These are phyloP conservation scores for Desoria tigrina DNA, from an alignment of 2,888 invertebrate species.

Conservation along the genomic window DNA sequence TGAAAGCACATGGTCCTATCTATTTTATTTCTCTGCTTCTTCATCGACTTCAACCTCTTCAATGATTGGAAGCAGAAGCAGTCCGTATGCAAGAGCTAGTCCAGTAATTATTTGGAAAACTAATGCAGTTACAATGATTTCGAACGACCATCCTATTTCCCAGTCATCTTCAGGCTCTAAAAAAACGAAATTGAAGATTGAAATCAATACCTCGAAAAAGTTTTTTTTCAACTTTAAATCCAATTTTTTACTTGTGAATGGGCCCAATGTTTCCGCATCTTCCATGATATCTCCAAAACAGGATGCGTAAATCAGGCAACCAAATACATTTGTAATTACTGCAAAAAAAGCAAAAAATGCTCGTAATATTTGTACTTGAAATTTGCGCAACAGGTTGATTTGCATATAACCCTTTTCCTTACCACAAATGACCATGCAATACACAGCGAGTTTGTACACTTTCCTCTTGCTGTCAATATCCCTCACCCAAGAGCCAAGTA, in stretches of 20 bases:
- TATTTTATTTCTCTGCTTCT: conserved; percentile 8
- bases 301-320: conserved; percentile 36
- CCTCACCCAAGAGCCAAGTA: conserved; percentile 45
- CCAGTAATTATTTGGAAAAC: conserved; percentile 29
- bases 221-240: not conserved
- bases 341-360: conserved; percentile 14
- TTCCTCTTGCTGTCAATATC: conserved; percentile 49
- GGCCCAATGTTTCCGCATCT: conserved; percentile 35
- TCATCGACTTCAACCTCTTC: conserved; percentile 34
- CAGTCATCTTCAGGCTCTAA: conserved; percentile 36
- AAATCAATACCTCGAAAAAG: not conserved
- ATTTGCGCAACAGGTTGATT: too few species aligned
- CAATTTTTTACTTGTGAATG: conserved; percentile 35
- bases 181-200: conserved; percentile 10
- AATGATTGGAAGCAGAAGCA: conserved; percentile 41
- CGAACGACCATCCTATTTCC: conserved; percentile 44
- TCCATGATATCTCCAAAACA: conserved; percentile 40
- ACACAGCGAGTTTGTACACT: conserved; percentile 43
- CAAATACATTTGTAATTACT: conserved; percentile 39
- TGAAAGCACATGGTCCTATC: not conserved
- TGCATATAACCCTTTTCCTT: too few species aligned
- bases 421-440: conserved; percentile 42
- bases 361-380: too few species aligned
- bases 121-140: conserved; percentile 33
- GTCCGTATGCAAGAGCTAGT: conserved; percentile 36